Percentiles rank a stretch among this genome's conserved stretches.
Evolutionary conservation across 2,888 invertebrate species (phyloP).

Genomic region (Mesorhabditis belari): DNA sequence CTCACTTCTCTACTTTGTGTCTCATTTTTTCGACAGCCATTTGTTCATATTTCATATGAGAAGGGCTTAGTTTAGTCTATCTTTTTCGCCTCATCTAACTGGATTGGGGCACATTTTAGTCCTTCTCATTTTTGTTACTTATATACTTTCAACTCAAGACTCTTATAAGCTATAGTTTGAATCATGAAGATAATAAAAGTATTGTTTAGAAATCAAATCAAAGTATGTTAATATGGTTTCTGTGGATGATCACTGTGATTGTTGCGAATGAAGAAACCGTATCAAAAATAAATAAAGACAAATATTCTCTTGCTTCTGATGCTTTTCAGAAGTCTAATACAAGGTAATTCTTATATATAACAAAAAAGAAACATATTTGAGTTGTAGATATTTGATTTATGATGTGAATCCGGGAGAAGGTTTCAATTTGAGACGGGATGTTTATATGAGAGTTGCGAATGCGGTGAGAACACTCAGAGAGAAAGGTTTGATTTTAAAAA

Average conservation of each 20-base stretch:
- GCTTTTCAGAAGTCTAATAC: not conserved
- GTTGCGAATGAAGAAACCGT: constrained; percentile 10
- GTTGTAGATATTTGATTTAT: constrained; percentile 71
- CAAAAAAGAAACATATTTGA: not conserved
- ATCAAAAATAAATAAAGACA: constrained; percentile 16
- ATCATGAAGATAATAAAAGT: constrained; percentile 10
- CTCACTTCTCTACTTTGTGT: not conserved
- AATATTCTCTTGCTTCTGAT: constrained; percentile 18
- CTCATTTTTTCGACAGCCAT: not conserved
- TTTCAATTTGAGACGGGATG: constrained; percentile 89
- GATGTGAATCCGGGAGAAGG: constrained; percentile 92
- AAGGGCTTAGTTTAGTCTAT: constrained; percentile 5
- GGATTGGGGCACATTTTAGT: not conserved
- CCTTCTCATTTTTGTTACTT: constrained; percentile 2
- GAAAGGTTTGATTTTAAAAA: constrained; percentile 50
- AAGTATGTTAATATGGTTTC: too few species aligned
- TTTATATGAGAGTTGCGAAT: constrained; percentile 83
- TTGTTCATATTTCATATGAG: constrained; percentile 8
- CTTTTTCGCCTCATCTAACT: not conserved
- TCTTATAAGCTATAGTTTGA: constrained; percentile 3
- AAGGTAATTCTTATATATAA: too few species aligned
- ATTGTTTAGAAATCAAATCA: too few species aligned
- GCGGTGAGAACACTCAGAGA: constrained; percentile 67
- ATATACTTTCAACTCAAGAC: constrained; percentile 2
- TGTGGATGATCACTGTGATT: not conserved